Conservation (phyloP, 1,140 invertebrate genomes). For the Cydia strobilella region DNA sequence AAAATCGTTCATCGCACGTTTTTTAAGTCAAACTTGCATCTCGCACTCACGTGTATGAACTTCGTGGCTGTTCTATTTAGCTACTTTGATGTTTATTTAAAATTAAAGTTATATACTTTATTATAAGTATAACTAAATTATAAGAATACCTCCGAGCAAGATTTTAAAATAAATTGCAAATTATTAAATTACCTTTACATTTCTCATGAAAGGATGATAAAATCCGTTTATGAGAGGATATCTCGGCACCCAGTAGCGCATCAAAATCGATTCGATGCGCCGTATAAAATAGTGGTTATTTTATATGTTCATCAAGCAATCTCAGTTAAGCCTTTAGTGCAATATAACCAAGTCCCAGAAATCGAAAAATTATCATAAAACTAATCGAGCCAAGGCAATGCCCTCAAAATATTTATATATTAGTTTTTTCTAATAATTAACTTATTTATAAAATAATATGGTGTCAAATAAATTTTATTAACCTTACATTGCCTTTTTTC, state of each 20-base stretch:
- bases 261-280: conserved; percentile 61
- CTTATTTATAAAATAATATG: too few species aligned
- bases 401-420: too few species aligned
- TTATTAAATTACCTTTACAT: conserved; percentile 19
- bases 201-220: conserved; percentile 33
- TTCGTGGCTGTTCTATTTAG: not conserved
- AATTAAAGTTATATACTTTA: not conserved
- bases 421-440: too few species aligned
- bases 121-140: too few species aligned
- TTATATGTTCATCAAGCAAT: conserved; percentile 39
- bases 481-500: too few species aligned
- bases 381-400: not conserved
- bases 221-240: conserved; percentile 37
- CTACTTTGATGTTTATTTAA: not conserved
- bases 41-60: too few species aligned
- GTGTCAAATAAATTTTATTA: too few species aligned
- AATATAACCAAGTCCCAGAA: not conserved
- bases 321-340: not conserved
- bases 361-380: not conserved
- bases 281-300: conserved; percentile 44
- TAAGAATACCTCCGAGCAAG: conserved; percentile 1
- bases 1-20: not conserved
- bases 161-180: conserved; percentile 32
- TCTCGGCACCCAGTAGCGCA: conserved; percentile 53
- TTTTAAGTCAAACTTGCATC: not conserved